These are phyloP conservation scores for Notoglanidium macrostoma DNA, from an alignment of 2,797 vertebrate genomes.

Conservation along the genomic window DNA sequence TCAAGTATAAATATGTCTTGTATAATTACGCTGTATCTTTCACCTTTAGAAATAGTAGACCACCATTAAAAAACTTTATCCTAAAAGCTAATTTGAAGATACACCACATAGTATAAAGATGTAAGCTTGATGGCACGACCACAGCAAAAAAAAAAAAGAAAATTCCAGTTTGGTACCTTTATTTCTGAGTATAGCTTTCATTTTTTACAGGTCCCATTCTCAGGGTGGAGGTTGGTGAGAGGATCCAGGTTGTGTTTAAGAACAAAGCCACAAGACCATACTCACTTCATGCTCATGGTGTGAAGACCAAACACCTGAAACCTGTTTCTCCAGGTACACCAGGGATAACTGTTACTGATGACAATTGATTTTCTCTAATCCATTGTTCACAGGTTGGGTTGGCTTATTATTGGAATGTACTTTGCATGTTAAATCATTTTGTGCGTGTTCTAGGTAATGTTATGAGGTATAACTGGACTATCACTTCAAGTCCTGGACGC, in stretches of 20 bases:
- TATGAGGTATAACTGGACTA: conserved; percentile 78
- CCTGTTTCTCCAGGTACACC: too few species aligned
- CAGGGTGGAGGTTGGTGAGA: conserved; percentile 73
- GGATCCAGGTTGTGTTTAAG: conserved; percentile 79
- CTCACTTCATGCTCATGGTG: conserved; percentile 78
- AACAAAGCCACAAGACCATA: conserved; percentile 80
- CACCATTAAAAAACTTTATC: background rate
- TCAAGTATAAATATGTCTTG: background rate
- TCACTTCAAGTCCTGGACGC: conserved; percentile 78
- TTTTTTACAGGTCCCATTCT: conserved; percentile 51
- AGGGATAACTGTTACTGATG: background rate
- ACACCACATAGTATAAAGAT: background rate
- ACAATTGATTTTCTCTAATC: background rate
- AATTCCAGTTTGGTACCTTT: background rate
- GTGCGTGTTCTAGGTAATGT: conserved; percentile 68
- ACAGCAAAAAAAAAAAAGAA: background rate
- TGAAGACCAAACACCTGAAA: conserved; percentile 64
- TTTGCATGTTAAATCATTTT: background rate
- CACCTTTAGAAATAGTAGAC: background rate
- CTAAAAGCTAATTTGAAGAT: background rate
- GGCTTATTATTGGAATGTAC: background rate
- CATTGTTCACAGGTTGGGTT: too few species aligned
- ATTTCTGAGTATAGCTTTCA: background rate
- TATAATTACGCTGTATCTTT: background rate
- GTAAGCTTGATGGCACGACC: background rate